Conservation (phyloP, 2,797 vertebrate genomes). For the Mormyrus hasselquistii region DNA sequence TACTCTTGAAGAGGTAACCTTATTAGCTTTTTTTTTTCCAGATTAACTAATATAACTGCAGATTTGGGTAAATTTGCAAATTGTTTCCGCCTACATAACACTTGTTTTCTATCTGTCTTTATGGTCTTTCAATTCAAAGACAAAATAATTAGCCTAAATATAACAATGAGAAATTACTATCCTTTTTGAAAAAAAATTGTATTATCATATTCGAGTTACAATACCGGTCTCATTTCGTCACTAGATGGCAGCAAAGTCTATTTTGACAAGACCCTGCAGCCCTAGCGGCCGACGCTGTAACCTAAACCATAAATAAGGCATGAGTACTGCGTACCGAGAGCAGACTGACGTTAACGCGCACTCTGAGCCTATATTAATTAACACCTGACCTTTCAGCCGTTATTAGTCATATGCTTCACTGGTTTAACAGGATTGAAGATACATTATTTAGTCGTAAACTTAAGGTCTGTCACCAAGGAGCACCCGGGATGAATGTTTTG, state of each 20-base stretch:
- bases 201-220: no score
- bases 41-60: background rate
- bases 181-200: background rate
- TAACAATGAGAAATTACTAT: background rate
- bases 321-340: background rate
- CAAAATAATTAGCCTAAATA: background rate
- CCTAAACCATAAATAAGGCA: background rate
- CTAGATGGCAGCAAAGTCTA: conserved; percentile 11
- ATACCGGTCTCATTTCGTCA: background rate
- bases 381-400: background rate
- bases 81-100: background rate
- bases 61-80: background rate
- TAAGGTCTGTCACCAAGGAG: background rate
- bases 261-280: background rate
- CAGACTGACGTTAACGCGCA: background rate
- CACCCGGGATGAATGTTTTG: background rate
- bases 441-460: conserved; percentile 9
- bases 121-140: background rate
- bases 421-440: conserved; percentile 14
- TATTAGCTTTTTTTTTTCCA: background rate
- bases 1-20: background rate
- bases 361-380: background rate
- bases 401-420: conserved; percentile 5
- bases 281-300: background rate
- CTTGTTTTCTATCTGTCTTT: background rate